These are phyloP conservation scores for Drosophila trichaetosa DNA, from an alignment of 2,888 invertebrate genomes.

Conservation along the genomic window DNA sequence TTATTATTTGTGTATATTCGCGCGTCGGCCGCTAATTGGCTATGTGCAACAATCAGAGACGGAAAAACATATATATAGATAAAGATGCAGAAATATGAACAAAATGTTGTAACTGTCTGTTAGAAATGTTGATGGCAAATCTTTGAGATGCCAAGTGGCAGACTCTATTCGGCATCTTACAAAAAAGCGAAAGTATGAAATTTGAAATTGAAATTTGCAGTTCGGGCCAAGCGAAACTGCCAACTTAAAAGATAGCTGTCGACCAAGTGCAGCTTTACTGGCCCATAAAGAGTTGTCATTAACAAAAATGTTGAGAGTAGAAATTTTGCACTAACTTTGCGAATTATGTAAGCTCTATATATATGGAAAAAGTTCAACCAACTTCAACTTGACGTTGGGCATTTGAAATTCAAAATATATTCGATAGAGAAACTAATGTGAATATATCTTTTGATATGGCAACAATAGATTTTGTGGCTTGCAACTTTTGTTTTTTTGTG, in stretches of 20 bases:
- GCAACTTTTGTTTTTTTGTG: not conserved
- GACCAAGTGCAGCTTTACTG: slow-evolving; percentile 56
- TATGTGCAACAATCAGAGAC: slow-evolving; percentile 7
- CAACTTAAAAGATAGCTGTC: slow-evolving; percentile 21
- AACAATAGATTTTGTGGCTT: slow-evolving; percentile 1
- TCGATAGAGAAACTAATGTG: not conserved
- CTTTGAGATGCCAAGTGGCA: slow-evolving; percentile 30
- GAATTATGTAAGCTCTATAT: slow-evolving; percentile 55
- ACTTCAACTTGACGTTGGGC: slow-evolving; percentile 19
- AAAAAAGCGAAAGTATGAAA: slow-evolving; percentile 71
- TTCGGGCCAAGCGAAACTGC: slow-evolving; percentile 41
- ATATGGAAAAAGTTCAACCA: slow-evolving; percentile 28
- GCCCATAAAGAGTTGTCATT: slow-evolving; percentile 67
- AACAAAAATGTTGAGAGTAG: slow-evolving; percentile 38
- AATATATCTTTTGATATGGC: slow-evolving; percentile 1
- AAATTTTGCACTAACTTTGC: slow-evolving; percentile 52
- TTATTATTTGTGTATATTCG: slow-evolving; percentile 68
- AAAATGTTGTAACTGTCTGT: slow-evolving; percentile 31
- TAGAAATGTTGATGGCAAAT: slow-evolving; percentile 43
- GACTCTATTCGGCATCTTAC: not conserved
- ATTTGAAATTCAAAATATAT: slow-evolving; percentile 60
- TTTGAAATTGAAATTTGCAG: slow-evolving; percentile 57
- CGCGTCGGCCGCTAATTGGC: slow-evolving; percentile 60
- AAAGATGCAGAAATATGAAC: slow-evolving; percentile 10
- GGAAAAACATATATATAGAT: not conserved